These are phyloP conservation scores for Macropodus opercularis DNA, from an alignment of 2,797 vertebrate species.

Conservation along the genomic window DNA sequence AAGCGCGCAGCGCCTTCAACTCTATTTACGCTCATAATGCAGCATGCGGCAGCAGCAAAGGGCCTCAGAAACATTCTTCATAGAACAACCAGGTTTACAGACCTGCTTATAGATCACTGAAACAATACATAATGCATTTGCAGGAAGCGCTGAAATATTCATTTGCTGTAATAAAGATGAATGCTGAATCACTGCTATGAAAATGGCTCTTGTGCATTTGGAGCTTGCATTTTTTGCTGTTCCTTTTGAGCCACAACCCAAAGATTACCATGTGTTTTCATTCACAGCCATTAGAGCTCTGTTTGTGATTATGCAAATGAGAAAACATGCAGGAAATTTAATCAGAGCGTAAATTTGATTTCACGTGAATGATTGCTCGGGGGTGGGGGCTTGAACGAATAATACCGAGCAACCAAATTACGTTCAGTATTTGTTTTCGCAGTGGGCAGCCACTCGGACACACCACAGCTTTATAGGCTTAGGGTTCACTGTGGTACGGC, in stretches of 20 bases:
- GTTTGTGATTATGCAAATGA: constrained; percentile 82
- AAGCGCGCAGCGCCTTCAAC: constrained; percentile 33
- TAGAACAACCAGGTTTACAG: constrained; percentile 43
- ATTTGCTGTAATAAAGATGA: constrained; percentile 76
- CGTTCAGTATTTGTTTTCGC: constrained; percentile 68
- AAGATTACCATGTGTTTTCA: constrained; percentile 73
- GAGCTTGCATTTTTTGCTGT: constrained; percentile 28
- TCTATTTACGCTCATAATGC: constrained; percentile 50
- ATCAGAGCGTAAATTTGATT: constrained; percentile 81
- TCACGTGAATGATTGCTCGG: constrained; percentile 72
- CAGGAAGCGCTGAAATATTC: constrained; percentile 71
- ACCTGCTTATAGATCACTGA: constrained; percentile 61
- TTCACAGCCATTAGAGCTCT: constrained; percentile 75
- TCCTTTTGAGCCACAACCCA: constrained; percentile 40
- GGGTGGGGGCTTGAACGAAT: constrained; percentile 59
- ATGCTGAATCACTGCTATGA: constrained; percentile 67
- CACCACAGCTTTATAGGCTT: constrained; percentile 59
- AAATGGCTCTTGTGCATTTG: constrained; percentile 52
- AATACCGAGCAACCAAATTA: constrained; percentile 66
- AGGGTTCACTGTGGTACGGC: constrained; percentile 51
- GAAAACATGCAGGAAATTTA: constrained; percentile 81
- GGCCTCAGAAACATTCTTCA: constrained; percentile 19
- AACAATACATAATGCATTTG: constrained; percentile 70
- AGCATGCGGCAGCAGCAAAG: constrained; percentile 24
- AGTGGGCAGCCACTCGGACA: constrained; percentile 60